Conservation (phyloP, 1,140 invertebrate genomes). For the Idris sp. region DNA sequence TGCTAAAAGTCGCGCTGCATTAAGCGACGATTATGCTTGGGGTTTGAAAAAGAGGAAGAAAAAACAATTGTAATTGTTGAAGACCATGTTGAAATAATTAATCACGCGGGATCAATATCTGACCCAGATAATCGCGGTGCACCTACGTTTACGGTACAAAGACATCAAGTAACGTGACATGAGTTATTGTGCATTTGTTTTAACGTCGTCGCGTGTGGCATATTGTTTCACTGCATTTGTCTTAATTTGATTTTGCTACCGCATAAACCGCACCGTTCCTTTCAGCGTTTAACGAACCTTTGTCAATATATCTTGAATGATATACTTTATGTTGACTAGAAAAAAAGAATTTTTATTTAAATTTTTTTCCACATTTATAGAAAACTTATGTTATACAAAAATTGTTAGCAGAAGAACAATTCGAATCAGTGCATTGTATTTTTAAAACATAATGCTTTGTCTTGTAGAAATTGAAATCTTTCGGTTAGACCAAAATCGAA, state of each 20-base stretch:
- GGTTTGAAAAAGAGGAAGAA: too few relatives aligned
- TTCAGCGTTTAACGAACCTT: too few relatives aligned
- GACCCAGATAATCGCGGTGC: constrained; percentile 32
- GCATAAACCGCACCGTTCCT: constrained; percentile 28
- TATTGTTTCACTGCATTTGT: constrained; percentile 44
- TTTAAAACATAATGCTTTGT: too few relatives aligned
- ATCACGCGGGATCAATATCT: constrained; percentile 30
- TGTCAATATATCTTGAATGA: too few relatives aligned
- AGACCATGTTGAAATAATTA: constrained; percentile 27
- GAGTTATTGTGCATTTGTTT: constrained; percentile 32
- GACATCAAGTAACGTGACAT: constrained; percentile 40
- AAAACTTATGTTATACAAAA: too few relatives aligned
- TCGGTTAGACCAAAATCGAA: too few relatives aligned
- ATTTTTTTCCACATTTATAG: too few relatives aligned
- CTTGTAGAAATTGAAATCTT: too few relatives aligned
- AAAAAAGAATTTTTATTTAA: too few relatives aligned
- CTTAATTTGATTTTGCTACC: constrained; percentile 33
- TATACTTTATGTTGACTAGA: too few relatives aligned
- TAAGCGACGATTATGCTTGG: constrained; percentile 14
- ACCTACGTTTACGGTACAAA: constrained; percentile 17
- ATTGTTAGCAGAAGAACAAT: too few relatives aligned
- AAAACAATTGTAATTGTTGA: neutral
- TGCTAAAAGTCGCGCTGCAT: constrained; percentile 21
- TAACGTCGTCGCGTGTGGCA: constrained; percentile 46
- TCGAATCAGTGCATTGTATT: too few relatives aligned